Evolutionary conservation across 1,140 invertebrate species (phyloP).

Genomic region (Cotesia chilonis): DNA sequence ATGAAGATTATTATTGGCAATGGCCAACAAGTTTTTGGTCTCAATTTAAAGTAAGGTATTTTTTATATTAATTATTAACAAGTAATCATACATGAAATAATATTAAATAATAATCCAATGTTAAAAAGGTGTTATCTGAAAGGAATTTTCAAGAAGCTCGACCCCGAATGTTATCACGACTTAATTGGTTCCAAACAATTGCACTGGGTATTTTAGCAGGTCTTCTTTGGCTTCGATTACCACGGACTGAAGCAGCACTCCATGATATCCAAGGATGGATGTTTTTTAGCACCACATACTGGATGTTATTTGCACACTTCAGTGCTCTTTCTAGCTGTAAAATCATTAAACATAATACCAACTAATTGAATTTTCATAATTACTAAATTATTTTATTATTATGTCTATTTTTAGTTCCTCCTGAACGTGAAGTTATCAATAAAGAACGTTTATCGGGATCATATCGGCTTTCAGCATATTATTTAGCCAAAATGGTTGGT

Average conservation of each 20-base stretch:
- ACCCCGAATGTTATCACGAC: constrained; percentile 79
- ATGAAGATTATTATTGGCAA: constrained; percentile 70
- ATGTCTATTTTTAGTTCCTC: constrained; percentile 72
- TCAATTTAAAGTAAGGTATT: constrained; percentile 74
- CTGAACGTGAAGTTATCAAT: constrained; percentile 83
- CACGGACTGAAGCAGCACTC: constrained; percentile 77
- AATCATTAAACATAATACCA: constrained; percentile 44
- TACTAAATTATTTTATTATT: background rate
- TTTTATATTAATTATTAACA: constrained; percentile 20
- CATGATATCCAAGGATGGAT: constrained; percentile 87
- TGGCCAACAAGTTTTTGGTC: constrained; percentile 87
- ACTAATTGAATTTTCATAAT: background rate
- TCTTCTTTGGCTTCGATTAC: constrained; percentile 82
- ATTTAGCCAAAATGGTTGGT: constrained; percentile 86
- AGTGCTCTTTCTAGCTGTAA: constrained; percentile 81
- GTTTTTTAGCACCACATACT: constrained; percentile 87
- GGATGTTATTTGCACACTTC: constrained; percentile 87
- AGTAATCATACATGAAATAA: background rate
- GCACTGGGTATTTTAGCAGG: constrained; percentile 79
- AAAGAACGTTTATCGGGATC: constrained; percentile 84
- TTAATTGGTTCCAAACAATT: constrained; percentile 85
- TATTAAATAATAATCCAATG: too few species aligned
- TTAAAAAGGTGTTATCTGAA: constrained; percentile 71
- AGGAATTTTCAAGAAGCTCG: constrained; percentile 83
- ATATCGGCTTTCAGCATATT: constrained; percentile 85